Conservation (phyloP, 2,888 invertebrate genomes). For the Osmoderma eremita region DNA sequence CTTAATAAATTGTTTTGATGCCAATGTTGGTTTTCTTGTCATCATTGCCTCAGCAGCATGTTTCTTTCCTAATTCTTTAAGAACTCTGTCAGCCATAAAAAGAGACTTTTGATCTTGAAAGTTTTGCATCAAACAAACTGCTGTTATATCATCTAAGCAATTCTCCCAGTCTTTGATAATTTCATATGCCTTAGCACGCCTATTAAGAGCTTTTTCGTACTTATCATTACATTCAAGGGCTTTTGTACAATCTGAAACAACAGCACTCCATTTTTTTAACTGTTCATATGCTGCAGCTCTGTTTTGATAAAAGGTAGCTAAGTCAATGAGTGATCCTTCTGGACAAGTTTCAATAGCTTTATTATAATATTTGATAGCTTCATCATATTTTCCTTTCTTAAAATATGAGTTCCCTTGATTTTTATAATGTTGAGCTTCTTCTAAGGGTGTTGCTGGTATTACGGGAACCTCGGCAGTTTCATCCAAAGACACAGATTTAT, state of each 20-base stretch:
- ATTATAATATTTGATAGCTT: constrained; percentile 89
- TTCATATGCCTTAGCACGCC: constrained; percentile 87
- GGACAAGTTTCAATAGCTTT: constrained; percentile 94
- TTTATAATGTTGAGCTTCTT: constrained; percentile 83
- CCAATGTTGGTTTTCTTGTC: constrained; percentile 77
- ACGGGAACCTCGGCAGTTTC: constrained; percentile 48
- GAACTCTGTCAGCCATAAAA: constrained; percentile 85
- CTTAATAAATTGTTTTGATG: constrained; percentile 86
- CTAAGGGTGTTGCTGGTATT: constrained; percentile 67
- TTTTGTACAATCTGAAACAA: constrained; percentile 86
- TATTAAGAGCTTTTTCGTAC: constrained; percentile 87
- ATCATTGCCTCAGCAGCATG: constrained; percentile 81
- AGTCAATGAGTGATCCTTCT: constrained; percentile 74
- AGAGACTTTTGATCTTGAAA: constrained; percentile 86
- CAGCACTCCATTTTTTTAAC: constrained; percentile 83
- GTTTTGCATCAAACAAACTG: constrained; percentile 89
- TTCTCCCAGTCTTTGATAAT: constrained; percentile 80
- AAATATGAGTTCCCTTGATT: constrained; percentile 89
- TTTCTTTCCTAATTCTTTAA: constrained; percentile 81
- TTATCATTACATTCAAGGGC: constrained; percentile 86
- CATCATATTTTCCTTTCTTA: constrained; percentile 86
- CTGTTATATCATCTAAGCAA: constrained; percentile 91
- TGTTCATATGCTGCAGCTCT: constrained; percentile 96
- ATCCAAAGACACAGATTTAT: constrained; percentile 50
- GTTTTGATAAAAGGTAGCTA: constrained; percentile 95